phyloP scores from a whole-genome alignment of 2,888 invertebrate species.

The Himalopsyche japonica region DNA sequence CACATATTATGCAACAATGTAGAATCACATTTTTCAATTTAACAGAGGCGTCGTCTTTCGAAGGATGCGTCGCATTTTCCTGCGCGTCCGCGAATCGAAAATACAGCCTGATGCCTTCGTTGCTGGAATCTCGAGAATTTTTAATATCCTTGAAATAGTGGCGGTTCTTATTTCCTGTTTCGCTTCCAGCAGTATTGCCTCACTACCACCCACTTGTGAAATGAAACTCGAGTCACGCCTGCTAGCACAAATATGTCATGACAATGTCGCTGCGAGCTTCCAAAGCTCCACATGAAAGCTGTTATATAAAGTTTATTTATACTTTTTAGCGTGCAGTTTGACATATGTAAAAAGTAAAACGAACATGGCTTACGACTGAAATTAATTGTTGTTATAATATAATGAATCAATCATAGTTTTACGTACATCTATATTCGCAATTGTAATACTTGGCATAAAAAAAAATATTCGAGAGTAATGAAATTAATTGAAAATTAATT shows the following conservation, averaged over 20 bases:
- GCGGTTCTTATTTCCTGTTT: slow-evolving; percentile 2
- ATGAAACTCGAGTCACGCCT: neutral
- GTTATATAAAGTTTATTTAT: neutral
- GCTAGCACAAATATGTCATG: neutral
- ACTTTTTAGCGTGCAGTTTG: neutral
- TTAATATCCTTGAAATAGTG: slow-evolving; percentile 17
- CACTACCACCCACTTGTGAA: neutral
- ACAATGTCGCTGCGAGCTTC: neutral
- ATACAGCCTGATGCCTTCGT: neutral
- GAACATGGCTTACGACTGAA: no score
- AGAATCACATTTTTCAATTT: neutral
- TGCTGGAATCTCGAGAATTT: slow-evolving; percentile 21
- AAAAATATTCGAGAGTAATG: no score
- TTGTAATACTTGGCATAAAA: no score
- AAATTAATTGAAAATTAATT: no score
- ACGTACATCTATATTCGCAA: no score
- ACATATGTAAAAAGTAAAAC: no score
- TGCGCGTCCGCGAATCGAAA: neutral
- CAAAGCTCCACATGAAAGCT: neutral
- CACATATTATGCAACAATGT: neutral
- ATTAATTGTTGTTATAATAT: no score
- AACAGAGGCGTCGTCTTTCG: neutral
- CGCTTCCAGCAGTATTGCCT: neutral
- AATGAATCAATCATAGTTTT: no score
- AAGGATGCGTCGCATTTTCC: neutral